Evolutionary conservation across 2,113 vertebrate species (phyloP).

Genomic region (Lethenteron reissneri): DNA sequence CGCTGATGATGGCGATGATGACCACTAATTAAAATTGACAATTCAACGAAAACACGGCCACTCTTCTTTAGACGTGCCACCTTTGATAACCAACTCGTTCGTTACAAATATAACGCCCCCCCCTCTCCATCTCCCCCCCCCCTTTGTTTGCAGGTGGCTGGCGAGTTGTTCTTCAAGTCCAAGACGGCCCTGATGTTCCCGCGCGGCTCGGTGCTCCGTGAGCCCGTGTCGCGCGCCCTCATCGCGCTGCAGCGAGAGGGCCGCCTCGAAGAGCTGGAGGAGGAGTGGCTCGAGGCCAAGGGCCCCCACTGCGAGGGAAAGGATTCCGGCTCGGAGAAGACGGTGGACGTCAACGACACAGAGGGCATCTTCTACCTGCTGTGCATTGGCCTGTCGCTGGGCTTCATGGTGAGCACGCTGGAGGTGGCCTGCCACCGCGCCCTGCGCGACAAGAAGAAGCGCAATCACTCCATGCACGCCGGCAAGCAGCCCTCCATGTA

Average conservation of each 20-base stretch:
- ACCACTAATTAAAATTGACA: no score
- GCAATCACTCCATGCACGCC: background rate
- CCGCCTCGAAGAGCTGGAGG: conserved; percentile 3
- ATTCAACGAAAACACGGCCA: no score
- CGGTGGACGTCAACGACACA: conserved; percentile 5
- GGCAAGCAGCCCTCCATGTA: no score
- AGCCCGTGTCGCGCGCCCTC: background rate
- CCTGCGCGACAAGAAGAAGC: background rate
- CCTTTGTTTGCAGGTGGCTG: background rate
- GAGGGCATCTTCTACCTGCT: conserved; percentile 6
- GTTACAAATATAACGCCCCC: no score
- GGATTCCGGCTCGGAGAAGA: background rate
- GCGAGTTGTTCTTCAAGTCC: conserved; percentile 3
- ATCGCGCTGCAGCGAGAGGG: background rate
- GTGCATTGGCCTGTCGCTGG: conserved; percentile 1
- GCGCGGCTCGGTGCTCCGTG: background rate
- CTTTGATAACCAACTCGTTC: no score
- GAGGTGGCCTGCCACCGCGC: background rate
- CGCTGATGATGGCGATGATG: no score
- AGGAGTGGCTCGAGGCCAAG: conserved; percentile 1
- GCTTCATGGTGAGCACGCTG: background rate
- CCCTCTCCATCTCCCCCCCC: no score
- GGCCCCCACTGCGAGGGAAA: background rate
- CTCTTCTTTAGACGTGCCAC: no score
- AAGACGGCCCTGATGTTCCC: background rate